Percentiles rank a stretch among this genome's conserved stretches.
Conservation (phyloP, 2,113 vertebrate species). For the Struthidea cinerea region DNA sequence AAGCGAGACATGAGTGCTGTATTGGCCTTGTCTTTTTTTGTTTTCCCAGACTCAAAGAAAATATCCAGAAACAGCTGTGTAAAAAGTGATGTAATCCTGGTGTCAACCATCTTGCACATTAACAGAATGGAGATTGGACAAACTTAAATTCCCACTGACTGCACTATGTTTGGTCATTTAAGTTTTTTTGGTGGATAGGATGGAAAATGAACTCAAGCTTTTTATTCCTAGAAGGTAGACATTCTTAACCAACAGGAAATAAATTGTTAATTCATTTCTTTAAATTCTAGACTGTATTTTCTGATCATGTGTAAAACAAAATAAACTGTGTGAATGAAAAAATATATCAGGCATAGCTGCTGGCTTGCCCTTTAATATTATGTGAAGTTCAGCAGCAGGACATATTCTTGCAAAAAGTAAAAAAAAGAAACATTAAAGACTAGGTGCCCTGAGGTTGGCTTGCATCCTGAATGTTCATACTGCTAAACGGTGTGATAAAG, state of each 20-base stretch:
- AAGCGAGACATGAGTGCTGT: neutral
- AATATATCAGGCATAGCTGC: neutral
- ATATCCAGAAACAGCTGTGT: neutral
- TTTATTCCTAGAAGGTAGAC: neutral
- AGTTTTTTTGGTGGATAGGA: neutral
- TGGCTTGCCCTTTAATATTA: neutral
- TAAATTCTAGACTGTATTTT: neutral
- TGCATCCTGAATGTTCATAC: neutral
- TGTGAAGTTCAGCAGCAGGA: neutral
- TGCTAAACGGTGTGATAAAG: neutral
- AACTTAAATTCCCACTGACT: neutral
- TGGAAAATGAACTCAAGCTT: neutral
- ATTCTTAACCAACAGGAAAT: neutral
- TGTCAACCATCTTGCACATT: neutral
- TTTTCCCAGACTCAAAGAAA: neutral
- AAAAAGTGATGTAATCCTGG: neutral
- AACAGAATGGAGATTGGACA: neutral
- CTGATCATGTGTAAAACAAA: neutral
- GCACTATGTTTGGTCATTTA: neutral
- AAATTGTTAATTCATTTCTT: neutral
- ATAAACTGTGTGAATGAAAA: neutral
- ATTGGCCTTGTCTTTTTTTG: neutral
- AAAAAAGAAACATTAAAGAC: neutral
- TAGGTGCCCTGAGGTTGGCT: slow-evolving; percentile 15
- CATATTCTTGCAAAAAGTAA: neutral